Evolutionary conservation across 2,888 invertebrate species (phyloP), one percentile per base, ranked within the genome.

Genomic region (Dryomyza anilis): DNA sequence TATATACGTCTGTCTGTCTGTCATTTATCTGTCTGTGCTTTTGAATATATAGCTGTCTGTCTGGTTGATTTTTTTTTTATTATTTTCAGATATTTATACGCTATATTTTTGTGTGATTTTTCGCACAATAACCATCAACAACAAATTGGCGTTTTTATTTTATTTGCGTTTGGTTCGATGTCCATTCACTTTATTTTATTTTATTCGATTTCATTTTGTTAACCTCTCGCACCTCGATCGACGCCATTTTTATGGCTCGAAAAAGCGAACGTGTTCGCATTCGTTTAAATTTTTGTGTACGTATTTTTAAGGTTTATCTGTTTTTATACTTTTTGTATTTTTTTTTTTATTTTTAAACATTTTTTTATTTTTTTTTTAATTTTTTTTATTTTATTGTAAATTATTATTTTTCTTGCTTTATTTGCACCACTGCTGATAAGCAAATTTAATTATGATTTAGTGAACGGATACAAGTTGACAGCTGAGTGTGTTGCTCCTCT

Each of bases 31-130:
- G 39, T 39, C n/a, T 39, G 39, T n/a, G n/a, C n/a, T 63, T 61
- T 46, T 36, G 52, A 39, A 55, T 59, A 27, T 12, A 23, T 43
- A 10, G 29, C 21, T 21, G 43, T 39, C 43, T 27, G n/a, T 43
- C 29, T 52, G 57, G 19, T 46, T 59, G 50, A 62, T 63, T 21
- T 60, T 61, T 39, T 66, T 66, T 68, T 68, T 68, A 69, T 71
- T 68, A 72, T 72, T 72, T 21, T 16, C 33, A 73, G 72, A n/a
- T n/a, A n/a, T n/a, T n/a, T n/a, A n/a, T n/a, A n/a, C n/a, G n/a
- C n/a, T n/a, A n/a, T n/a, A n/a, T n/a, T n/a, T n/a, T 60, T 67
- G 68, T 76, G 72, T 72, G 74, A 67, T 65, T 65, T 68, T 68
- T 68, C 67, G 61, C 67, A 62, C 67, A 68, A 65, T 68, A 65